Base-by-base conservation (phyloP, 2,797 vertebrate species). In the Odontamblyopus rebecca region DNA sequence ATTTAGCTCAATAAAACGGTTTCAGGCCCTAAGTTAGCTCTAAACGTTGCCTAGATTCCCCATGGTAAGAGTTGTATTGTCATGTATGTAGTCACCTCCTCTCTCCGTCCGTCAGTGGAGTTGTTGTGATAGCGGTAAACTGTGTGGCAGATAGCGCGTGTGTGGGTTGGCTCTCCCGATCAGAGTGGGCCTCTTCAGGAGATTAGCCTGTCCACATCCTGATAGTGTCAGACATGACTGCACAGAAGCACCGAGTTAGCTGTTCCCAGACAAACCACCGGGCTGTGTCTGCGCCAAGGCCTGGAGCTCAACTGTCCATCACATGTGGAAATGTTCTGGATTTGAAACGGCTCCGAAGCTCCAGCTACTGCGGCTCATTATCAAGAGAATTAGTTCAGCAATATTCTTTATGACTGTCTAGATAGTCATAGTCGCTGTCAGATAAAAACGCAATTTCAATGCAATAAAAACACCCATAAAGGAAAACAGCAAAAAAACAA, bases 161-260 rank as follows among this genome's bases (percentile, higher is more conserved):
- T 50, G 63, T 29, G 63, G 23, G 41, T 48, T 44, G 50, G 41
- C 15, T 48, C 63, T 48, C 13, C 44, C 9, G 6, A 65, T 65
- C 63, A 65, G 63, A 15, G 63, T 6, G 41, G 63, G 63, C 41
- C 23, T 15, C 63, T 50, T 50, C 63, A 50, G 63, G 41, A 65
- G 63, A 65, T 65, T 65, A 65, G 41, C 63, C 23, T 29, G 41
- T 65, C 63, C 23, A 48, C 41, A 29, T 65, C 13, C 63, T 8
- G 63, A 65, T 26, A 65, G 41, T 48, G 63, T 41, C 63, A 27
- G 63, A 50, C 23, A 16, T 65, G 19, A 50, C 41, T 65, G n/a
- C 44, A 23, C 63, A 27, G 63, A 7, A 50, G 63, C 63, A 27
- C 63, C 41, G 26, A 23, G 11, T 48, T 50, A 29, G 11, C 44